Percentiles rank a stretch among this genome's conserved stretches.
phyloP scores from a whole-genome alignment of 1,140 invertebrate genomes.

The Conus ventricosus region DNA sequence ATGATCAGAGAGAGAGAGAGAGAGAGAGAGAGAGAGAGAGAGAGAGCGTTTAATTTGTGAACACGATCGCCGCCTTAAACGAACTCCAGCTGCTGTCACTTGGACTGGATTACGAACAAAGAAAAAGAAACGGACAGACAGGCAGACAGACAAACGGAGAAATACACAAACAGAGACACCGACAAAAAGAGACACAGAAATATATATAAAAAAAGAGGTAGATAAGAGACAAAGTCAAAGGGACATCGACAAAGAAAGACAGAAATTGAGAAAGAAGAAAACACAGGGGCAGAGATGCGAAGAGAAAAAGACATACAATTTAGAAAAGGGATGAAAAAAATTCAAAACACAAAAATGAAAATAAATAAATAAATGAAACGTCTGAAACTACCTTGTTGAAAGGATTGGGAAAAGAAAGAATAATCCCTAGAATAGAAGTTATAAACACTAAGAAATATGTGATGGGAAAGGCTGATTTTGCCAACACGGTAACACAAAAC shows the following conservation, averaged over 20 bases:
- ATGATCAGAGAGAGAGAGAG: no score
- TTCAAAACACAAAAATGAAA: no score
- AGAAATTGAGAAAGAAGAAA: not conserved
- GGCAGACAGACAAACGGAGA: not conserved
- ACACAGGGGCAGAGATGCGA: not conserved
- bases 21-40: no score
- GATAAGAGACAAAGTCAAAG: not conserved
- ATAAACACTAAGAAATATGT: no score
- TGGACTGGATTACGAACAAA: not conserved
- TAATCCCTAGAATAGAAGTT: no score
- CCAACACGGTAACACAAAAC: no score
- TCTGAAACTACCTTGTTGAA: no score
- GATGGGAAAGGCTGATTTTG: no score
- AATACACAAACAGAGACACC: not conserved
- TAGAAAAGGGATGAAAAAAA: slow-evolving; percentile 20
- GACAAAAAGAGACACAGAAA: not conserved
- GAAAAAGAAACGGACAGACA: not conserved
- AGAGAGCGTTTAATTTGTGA: no score
- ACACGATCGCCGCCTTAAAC: no score
- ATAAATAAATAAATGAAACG: no score
- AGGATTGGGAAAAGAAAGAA: no score
- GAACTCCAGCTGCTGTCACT: not conserved
- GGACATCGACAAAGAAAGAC: not conserved
- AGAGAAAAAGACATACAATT: not conserved
- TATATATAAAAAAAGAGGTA: not conserved